Base-by-base conservation (phyloP, 1,140 invertebrate species). In the Orussus abietinus region DNA sequence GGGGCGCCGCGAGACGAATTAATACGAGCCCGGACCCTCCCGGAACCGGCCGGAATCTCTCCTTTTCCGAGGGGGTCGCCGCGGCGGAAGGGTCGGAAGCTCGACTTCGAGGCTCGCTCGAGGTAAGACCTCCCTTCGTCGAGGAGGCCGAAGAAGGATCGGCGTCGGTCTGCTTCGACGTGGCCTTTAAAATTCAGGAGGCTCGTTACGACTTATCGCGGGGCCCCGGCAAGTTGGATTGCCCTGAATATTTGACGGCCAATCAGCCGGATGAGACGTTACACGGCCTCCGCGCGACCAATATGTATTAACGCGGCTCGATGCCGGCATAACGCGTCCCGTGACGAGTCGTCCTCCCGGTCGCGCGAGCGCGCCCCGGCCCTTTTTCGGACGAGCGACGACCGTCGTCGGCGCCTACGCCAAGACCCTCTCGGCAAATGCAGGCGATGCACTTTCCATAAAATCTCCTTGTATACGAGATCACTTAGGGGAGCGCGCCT, bases 371-470 rank as follows among this genome's bases (percentile, higher is more conserved):
- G 63, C 59, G 62, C 60, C n/a, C n/a, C n/a, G n/a, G n/a, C n/a
- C n/a, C n/a, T n/a, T n/a, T n/a, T n/a, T n/a, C n/a, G n/a, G n/a
- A n/a, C n/a, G n/a, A n/a, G n/a, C n/a, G n/a, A n/a, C n/a, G n/a
- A n/a, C n/a, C n/a, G n/a, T n/a, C n/a, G n/a, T n/a, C n/a, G n/a
- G n/a, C n/a, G n/a, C n/a, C n/a, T n/a, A n/a, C n/a, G n/a, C n/a
- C n/a, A n/a, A n/a, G n/a, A 62, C 60, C 52, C 51, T 54, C 45
- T 47, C 49, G 28, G 45, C 53, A 60, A 65, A 65, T 65, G 62
- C 57, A 65, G 62, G 62, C 62, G 54, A 62, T 72, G 68, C 71
- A 74, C 71, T 74, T 68, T 74, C 64, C 71, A 74, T 74, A 74
- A 74, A 74, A 69, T 72, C 63, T 63, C 53, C 58, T 72, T 66